Base-by-base conservation (phyloP, 2,888 invertebrate genomes). In the Drosophila kanekoi region DNA sequence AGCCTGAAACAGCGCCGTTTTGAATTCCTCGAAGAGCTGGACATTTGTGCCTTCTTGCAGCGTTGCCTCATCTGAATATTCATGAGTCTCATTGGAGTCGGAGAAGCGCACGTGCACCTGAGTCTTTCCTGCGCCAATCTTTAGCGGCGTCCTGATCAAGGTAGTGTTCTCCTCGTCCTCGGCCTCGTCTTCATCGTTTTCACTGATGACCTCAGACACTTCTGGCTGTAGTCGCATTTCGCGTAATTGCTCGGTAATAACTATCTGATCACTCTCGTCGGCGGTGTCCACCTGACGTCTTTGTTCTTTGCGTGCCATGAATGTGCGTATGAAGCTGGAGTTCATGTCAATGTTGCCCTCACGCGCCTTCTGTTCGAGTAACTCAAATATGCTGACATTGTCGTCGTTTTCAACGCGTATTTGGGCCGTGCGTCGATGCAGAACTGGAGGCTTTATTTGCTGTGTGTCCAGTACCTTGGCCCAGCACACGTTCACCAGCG, bases 301-400 rank as follows among this genome's bases (percentile, higher is more conserved):
- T 13, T 69, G 72, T 41, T 86, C 82, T 52, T 82, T 89, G 20
- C 81, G 70, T 8, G 87, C 78, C 81, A 92, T 78, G 51, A 92
- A 91, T 0, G 81, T 93, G 90, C 90, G 93, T 91, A 95, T 94
- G 49, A 95, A 94, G 49, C 95, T 95, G 40, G 95, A 95, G 52
- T 95, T 94, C 69, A 95, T 93, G 88, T 94, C 95, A 78, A 97
- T 96, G 87, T 96, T 96, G 20, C 95, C 95, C 89, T 94, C 93
- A 48, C 94, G 93, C 5, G 95, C 95, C 91, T 95, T 95, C 81
- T 95, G 94, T 92, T 97, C 97, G 37, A 97, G 92, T 6, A 96
- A 90, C 87, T 97, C 96, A 92, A 97, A 97, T 87, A 96, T 94
- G 67, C 94, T 94, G 71, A 96, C 93, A 87, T 96, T 96, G 35